Percentiles rank a stretch among this genome's conserved stretches.
phyloP scores from a whole-genome alignment of 2,888 invertebrate genomes.

The Drosophila yooni region DNA sequence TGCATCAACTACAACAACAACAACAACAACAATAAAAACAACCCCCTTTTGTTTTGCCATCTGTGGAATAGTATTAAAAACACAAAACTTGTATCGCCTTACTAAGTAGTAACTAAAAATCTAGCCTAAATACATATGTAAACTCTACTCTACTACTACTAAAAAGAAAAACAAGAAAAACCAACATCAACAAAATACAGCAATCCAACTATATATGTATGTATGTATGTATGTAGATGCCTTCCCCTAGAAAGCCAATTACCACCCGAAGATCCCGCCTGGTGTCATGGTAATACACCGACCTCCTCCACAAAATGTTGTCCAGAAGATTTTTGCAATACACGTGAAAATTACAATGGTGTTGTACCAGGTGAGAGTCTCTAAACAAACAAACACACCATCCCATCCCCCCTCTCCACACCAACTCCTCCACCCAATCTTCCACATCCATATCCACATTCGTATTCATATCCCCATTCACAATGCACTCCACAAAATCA shows the following conservation, averaged over 20 bases:
- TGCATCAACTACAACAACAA: constrained; percentile 45
- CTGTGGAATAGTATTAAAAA: constrained; percentile 11
- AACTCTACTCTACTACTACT: constrained; percentile 48
- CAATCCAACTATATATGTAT: constrained; percentile 35
- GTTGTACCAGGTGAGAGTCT: constrained; percentile 84
- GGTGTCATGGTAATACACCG: constrained; percentile 86
- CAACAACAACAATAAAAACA: constrained; percentile 29
- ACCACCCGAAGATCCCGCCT: constrained; percentile 88
- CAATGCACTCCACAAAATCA: constrained; percentile 17
- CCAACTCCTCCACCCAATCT: constrained; percentile 5
- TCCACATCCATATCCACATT: constrained; percentile 4
- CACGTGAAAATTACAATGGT: constrained; percentile 84
- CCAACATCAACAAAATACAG: constrained; percentile 31
- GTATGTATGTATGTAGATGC: constrained; percentile 86
- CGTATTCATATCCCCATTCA: constrained; percentile 22
- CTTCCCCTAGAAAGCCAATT: constrained; percentile 87
- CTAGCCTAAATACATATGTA: constrained; percentile 34
- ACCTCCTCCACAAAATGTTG: constrained; percentile 87
- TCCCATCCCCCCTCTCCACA: constrained; percentile 14
- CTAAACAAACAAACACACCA: constrained; percentile 38
- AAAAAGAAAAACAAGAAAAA: constrained; percentile 31
- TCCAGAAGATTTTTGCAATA: constrained; percentile 89
- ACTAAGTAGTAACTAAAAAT: constrained; percentile 57
- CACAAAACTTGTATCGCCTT: constrained; percentile 25
- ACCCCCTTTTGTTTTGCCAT: constrained; percentile 14